Conservation (phyloP, 2,888 invertebrate genomes). For the Andrena flavipes region DNA sequence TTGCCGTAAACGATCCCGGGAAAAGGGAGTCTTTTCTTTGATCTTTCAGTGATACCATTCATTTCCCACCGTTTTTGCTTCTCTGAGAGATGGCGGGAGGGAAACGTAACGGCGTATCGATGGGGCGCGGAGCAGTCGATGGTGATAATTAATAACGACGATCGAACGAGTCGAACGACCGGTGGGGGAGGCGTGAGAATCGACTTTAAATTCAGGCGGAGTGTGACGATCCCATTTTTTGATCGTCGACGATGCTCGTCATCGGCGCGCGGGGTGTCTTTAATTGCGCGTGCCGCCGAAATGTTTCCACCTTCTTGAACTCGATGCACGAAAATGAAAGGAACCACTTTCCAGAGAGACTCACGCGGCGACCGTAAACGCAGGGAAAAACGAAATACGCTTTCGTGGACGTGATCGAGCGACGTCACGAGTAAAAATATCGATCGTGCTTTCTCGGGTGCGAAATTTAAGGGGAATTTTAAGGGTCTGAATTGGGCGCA, state of each 20-base stretch:
- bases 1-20: slow-evolving; percentile 12
- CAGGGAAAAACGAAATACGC: not conserved
- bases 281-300: slow-evolving; percentile 48
- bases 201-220: slow-evolving; percentile 47
- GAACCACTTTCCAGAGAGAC: slow-evolving; percentile 7
- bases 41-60: slow-evolving; percentile 9
- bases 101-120: not conserved
- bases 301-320: slow-evolving; percentile 73
- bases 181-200: not conserved
- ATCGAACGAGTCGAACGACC: slow-evolving; percentile 14
- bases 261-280: slow-evolving; percentile 18
- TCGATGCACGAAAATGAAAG: slow-evolving; percentile 41
- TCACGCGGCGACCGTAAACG: slow-evolving; percentile 53
- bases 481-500: not conserved
- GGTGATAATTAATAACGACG: not conserved
- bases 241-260: not conserved
- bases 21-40: slow-evolving; percentile 52
- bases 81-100: not conserved
- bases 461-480: not conserved
- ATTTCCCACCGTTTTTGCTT: not conserved
- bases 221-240: slow-evolving; percentile 35
- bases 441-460: slow-evolving; percentile 14
- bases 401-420: slow-evolving; percentile 18
- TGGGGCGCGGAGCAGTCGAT: not conserved
- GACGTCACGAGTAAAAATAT: slow-evolving; percentile 18